Percentiles rank a stretch among this genome's conserved stretches.
These are phyloP conservation scores for Phaedon cochleariae DNA, from an alignment of 2,888 invertebrate genomes.

Conservation along the genomic window DNA sequence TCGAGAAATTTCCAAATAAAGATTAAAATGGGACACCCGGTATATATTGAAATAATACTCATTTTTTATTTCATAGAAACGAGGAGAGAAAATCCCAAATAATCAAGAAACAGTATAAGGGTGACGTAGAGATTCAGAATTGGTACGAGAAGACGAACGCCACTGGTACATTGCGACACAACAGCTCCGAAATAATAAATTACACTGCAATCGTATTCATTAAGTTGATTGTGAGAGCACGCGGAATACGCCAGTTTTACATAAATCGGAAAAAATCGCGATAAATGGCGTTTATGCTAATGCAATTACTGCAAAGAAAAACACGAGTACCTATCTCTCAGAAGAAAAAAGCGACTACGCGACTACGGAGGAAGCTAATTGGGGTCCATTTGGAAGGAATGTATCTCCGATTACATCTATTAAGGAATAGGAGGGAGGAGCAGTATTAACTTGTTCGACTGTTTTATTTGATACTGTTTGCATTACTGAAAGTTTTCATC, in stretches of 20 bases:
- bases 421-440: neutral
- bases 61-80: no score
- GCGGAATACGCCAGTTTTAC: slow-evolving; percentile 33
- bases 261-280: slow-evolving; percentile 25
- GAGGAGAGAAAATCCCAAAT: no score
- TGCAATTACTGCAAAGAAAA: slow-evolving; percentile 16
- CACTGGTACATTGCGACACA: slow-evolving; percentile 50
- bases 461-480: neutral
- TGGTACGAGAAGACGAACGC: slow-evolving; percentile 3
- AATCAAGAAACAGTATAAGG: no score
- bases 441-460: neutral
- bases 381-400: neutral
- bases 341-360: slow-evolving; percentile 4
- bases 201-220: slow-evolving; percentile 53
- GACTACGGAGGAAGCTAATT: slow-evolving; percentile 16
- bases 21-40: no score
- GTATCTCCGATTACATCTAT: neutral
- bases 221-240: slow-evolving; percentile 38
- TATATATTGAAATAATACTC: no score
- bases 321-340: slow-evolving; percentile 10
- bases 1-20: no score
- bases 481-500: neutral
- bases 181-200: slow-evolving; percentile 52
- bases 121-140: no score
- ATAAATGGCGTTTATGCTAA: slow-evolving; percentile 26